phyloP scores from a whole-genome alignment of 1,140 invertebrate genomes.

The Psilanteris sp. region DNA sequence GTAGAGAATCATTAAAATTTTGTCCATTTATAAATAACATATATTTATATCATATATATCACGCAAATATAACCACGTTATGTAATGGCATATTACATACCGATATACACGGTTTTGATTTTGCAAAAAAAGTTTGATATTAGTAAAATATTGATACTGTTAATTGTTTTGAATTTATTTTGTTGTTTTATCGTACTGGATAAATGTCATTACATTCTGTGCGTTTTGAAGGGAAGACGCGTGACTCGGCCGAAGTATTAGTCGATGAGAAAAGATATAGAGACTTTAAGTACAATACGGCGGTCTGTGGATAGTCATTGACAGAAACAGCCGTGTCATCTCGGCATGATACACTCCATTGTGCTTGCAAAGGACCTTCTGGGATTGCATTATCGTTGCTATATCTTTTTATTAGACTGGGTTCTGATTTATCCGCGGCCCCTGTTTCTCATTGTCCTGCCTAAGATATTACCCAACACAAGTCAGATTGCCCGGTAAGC shows the following conservation, averaged over 20 bases:
- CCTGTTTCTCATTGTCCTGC: conserved; percentile 62
- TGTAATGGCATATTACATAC: no score
- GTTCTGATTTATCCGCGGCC: conserved; percentile 66
- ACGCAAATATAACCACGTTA: no score
- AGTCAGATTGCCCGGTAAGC: conserved; percentile 59
- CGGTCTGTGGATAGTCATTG: conserved; percentile 69
- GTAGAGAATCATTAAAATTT: no score
- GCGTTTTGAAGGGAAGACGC: conserved; percentile 54
- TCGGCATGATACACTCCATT: conserved; percentile 68
- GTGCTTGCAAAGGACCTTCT: conserved; percentile 66
- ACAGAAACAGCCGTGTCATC: conserved; percentile 71
- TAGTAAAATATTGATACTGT: neutral
- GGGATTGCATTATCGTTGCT: conserved; percentile 65
- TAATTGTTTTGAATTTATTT: conserved; percentile 38
- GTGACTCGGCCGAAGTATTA: conserved; percentile 53
- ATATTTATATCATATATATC: no score
- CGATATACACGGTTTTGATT: no score
- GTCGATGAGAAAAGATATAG: conserved; percentile 63
- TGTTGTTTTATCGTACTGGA: conserved; percentile 48
- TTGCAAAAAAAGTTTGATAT: neutral
- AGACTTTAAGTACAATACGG: conserved; percentile 68
- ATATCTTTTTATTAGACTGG: conserved; percentile 68
- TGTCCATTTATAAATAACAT: no score
- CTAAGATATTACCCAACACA: conserved; percentile 57
- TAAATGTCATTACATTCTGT: conserved; percentile 50